Base-by-base conservation (phyloP, 2,113 vertebrate genomes). In the Sinocyclocheilus grahami region DNA sequence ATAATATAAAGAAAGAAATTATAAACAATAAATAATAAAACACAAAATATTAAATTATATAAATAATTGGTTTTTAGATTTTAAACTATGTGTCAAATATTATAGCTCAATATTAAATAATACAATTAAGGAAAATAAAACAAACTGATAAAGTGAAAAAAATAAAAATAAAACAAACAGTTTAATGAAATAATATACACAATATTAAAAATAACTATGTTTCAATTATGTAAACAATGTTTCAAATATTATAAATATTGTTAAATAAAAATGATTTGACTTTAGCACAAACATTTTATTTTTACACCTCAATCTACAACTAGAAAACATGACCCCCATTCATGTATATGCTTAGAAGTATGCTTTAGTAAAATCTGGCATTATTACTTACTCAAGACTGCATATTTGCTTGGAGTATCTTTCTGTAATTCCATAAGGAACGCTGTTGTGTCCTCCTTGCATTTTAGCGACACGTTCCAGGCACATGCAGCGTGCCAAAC, bases 341-440 rank as follows among this genome's bases (percentile, higher is more conserved):
- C 22, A 74, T 12, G 22, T 24, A 39, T 4, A 18, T 7, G 14
- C 24, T n/a, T 11, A 62, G 11, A 27, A 67, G 6, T 1, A 81
- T 6, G 9, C 24, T 48, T 48, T 20, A 30, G 22, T 6, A 55
- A 39, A 24, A 30, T 39, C 24, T 48, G 9, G 55, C 14, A n/a
- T 5, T 46, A 63, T 60, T 51, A 97, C 96, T 97, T 94, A 98
- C 97, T 97, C 88, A 91, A 89, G 48, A 95, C 91, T 16, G 96
- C 95, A n/a, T 97, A 96, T 63, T 94, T 89, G 85, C 94, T 93
- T 39, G 96, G 95, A 6, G 86, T 87, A 81, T 90, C 90, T 69
- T 93, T 93, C 75, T 94, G 93, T 39, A 97, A 89, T 79, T 97
- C 96, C 63, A 80, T 87, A 72, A 97, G 94, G 86, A 97, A 97